Percentiles rank a stretch among this genome's conserved stretches.
Evolutionary conservation across 2,888 invertebrate genomes (phyloP).

Genomic region (Linyphia triangularis): DNA sequence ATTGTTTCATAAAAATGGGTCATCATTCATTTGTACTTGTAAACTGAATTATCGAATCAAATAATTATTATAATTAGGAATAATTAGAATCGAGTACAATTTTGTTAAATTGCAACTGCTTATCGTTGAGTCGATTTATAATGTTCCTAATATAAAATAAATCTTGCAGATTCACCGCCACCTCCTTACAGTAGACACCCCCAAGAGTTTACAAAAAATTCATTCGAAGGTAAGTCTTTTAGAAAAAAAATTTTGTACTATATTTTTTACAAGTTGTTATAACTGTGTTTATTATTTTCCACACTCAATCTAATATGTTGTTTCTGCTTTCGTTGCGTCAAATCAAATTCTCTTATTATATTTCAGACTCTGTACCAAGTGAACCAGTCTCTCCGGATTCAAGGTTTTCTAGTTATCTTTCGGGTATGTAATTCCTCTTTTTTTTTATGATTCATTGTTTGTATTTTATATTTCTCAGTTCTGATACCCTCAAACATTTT

Average conservation of each 20-base stretch:
- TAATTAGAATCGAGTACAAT: no score
- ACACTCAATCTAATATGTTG: not conserved
- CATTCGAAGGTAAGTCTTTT: conserved; percentile 41
- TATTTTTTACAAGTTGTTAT: not conserved
- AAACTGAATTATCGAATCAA: no score
- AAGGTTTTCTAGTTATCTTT: conserved; percentile 88
- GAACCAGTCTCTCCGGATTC: conserved; percentile 83
- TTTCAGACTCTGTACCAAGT: conserved; percentile 85
- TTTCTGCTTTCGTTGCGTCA: not conserved
- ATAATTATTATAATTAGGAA: no score
- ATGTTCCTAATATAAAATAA: no score
- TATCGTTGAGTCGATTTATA: no score
- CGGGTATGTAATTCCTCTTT: conserved; percentile 84
- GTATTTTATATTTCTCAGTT: no score
- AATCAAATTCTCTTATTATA: conserved; percentile 2
- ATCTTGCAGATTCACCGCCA: conserved; percentile 88
- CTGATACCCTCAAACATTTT: no score
- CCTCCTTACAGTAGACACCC: conserved; percentile 90
- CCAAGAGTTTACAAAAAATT: conserved; percentile 78
- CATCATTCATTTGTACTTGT: no score
- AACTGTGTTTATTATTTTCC: no score
- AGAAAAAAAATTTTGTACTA: not conserved
- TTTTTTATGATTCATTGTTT: no score
- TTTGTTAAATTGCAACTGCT: no score
- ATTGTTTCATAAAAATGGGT: no score